These are phyloP conservation scores for Cranoglanis bouderius DNA, from an alignment of 2,113 vertebrate species.

Conservation along the genomic window DNA sequence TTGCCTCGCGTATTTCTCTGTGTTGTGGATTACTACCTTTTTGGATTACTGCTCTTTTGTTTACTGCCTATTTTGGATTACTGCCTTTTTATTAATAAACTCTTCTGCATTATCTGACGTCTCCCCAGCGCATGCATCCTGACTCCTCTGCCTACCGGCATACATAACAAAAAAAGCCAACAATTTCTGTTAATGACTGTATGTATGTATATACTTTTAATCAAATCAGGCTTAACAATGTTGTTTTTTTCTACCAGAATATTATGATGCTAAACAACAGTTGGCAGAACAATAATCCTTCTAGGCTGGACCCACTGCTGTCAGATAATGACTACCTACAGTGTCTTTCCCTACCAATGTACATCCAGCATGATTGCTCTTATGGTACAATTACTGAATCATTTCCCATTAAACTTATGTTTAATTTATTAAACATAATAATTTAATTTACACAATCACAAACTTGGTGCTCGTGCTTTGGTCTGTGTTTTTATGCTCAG, in stretches of 20 bases:
- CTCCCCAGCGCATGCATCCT: no score
- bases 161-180: no score
- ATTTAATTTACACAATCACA: not conserved
- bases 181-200: no score
- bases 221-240: not conserved
- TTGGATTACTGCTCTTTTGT: no score
- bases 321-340: conserved; percentile 59
- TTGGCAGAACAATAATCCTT: conserved; percentile 58
- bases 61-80: no score
- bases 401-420: not conserved
- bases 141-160: no score
- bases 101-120: no score
- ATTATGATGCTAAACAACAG: conserved; percentile 58
- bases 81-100: no score
- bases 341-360: conserved; percentile 59
- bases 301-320: conserved; percentile 60
- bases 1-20: no score
- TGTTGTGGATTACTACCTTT: no score
- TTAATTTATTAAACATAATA: not conserved
- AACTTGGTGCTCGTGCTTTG: not conserved
- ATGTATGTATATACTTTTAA: no score
- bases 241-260: conserved; percentile 56
- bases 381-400: conserved; percentile 55
- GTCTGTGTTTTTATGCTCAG: not conserved
- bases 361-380: conserved; percentile 49